Conservation (phyloP, 2,797 vertebrate genomes). For the Esox lucius region DNA sequence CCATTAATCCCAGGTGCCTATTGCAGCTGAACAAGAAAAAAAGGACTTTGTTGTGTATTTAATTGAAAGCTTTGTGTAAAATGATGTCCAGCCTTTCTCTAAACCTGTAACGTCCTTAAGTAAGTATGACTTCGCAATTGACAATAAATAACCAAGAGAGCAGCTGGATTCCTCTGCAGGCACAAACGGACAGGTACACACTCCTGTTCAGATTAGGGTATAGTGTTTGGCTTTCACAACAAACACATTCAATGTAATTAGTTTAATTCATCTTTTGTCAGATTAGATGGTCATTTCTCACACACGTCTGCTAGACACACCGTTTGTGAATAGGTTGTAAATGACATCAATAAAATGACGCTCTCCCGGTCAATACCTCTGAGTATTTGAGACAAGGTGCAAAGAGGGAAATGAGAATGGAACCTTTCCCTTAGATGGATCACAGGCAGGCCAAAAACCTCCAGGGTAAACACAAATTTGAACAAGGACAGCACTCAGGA, state of each 20-base stretch:
- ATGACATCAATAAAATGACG: neutral
- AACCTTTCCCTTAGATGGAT: neutral
- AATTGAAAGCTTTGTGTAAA: neutral
- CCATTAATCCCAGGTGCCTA: neutral
- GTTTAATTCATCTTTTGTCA: neutral
- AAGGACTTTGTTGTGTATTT: neutral
- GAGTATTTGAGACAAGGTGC: neutral
- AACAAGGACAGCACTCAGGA: neutral
- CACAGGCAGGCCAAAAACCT: neutral
- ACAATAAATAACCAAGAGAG: neutral
- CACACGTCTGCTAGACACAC: neutral
- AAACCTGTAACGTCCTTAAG: neutral
- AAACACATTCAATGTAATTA: neutral
- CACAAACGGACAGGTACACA: neutral
- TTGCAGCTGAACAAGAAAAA: neutral
- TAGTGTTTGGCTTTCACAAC: neutral
- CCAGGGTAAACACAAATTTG: neutral
- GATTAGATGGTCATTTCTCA: neutral
- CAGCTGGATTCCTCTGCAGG: neutral
- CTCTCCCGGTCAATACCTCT: neutral
- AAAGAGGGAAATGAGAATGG: neutral
- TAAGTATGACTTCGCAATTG: constrained; percentile 9
- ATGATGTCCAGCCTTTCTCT: neutral
- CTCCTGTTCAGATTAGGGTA: neutral
- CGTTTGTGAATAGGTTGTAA: neutral